Conservation (phyloP, 2,113 vertebrate species). For the Muscicapa adusta region DNA sequence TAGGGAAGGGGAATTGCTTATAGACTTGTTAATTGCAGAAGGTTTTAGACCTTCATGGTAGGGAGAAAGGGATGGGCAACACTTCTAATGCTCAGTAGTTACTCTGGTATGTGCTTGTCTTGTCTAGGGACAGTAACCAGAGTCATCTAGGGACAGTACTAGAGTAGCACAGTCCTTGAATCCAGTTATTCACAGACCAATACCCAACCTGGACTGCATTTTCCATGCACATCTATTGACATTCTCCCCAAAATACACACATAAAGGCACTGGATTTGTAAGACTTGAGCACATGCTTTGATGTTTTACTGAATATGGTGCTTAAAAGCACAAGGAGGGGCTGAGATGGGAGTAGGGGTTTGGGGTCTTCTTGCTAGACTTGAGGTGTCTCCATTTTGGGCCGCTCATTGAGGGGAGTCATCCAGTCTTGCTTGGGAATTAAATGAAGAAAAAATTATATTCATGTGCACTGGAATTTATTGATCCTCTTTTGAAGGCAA, state of each 20-base stretch:
- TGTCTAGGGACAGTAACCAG: background rate
- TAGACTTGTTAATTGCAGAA: conserved; percentile 60
- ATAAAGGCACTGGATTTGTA: background rate
- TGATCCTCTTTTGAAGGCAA: background rate
- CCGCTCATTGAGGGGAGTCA: background rate
- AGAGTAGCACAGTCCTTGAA: background rate
- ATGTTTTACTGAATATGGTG: background rate
- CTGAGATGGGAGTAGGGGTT: background rate
- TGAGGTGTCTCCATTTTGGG: background rate
- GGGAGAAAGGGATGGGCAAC: background rate
- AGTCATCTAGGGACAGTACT: background rate
- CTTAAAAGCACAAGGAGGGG: background rate
- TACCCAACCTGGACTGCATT: background rate
- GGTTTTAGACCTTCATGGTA: conserved; percentile 2
- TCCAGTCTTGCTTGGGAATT: background rate
- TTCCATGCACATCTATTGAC: background rate
- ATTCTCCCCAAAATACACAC: background rate
- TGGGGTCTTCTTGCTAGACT: background rate
- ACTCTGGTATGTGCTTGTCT: background rate
- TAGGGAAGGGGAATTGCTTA: background rate
- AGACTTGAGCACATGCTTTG: background rate
- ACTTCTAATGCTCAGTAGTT: background rate
- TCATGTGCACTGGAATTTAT: background rate
- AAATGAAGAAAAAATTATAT: background rate
- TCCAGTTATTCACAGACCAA: background rate